Evolutionary conservation across 2,888 invertebrate genomes (phyloP), one percentile per base, ranked within the genome.

Genomic region (Ommatoiulus sabulosus): DNA sequence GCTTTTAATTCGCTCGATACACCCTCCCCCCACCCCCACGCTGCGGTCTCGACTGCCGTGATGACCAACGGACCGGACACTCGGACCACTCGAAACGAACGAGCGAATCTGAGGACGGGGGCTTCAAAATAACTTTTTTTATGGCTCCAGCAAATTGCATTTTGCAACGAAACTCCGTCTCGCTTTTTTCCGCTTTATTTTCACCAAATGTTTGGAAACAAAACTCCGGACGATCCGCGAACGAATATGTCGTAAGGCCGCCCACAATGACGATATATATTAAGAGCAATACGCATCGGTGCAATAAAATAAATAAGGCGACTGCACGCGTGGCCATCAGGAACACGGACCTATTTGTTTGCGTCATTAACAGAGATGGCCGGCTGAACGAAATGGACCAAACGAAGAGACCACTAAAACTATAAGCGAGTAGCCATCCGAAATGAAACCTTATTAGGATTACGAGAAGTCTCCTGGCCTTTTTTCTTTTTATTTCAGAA

Each of bases 1-100:
- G 35, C 84, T 84, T 84, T 84, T 84, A 84, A 84, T 84, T 84
- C 43, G 84, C 84, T 44, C 44, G 84, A 44, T n/a, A 17, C n/a
- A 84, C 84, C 17, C 84, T 4, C 12, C 84, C 7, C 43, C 8
- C 7, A 43, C 24, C 15, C 2, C 10, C 7, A 84, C 4, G 15
- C 35, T 84, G 63, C 63, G 63, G 63, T 12, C 63, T 7, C 17
- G 63, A 63, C n/a, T 17, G n/a, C 57, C 57, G 6, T n/a, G 57
- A 17, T 5, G 57, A 63, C 57, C 57, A n/a, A 84, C 84, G 5
- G 35, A 35, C 17, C 44, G 84, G 43, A 84, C 84, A 15, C 84
- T 4, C 15, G 44, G 35, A 84, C 2, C 43, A 84, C 43, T 44
- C 84, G 43, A 84, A 84, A 84, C 24, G 17, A 84, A 43, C 17